These are phyloP conservation scores for Blennius ocellaris DNA, from an alignment of 2,113 vertebrate species.

Conservation along the genomic window DNA sequence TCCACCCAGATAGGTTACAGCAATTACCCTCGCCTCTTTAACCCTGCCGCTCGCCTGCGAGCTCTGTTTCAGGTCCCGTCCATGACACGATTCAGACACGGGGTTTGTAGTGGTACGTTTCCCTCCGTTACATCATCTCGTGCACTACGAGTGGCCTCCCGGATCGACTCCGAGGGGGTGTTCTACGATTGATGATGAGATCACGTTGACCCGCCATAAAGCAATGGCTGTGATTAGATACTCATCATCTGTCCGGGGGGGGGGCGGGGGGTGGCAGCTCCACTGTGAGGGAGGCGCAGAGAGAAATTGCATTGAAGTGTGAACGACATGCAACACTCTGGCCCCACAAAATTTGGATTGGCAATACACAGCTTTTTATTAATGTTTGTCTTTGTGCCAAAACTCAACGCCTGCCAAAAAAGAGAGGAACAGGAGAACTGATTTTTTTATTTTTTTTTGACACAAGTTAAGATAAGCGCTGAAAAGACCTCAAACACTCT, in stretches of 20 bases:
- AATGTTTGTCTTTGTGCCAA: conserved; percentile 34
- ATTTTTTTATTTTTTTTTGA: conserved; percentile 23
- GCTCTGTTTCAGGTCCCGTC: conserved; percentile 62
- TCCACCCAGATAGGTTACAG: conserved; percentile 77
- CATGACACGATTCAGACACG: conserved; percentile 1
- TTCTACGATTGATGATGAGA: background rate
- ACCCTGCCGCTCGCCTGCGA: conserved; percentile 58
- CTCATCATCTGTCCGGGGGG: background rate
- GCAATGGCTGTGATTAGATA: conserved; percentile 40
- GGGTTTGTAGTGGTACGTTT: conserved; percentile 50
- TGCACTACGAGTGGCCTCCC: conserved; percentile 7
- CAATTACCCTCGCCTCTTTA: conserved; percentile 80
- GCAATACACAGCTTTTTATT: conserved; percentile 31
- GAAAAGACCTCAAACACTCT: conserved; percentile 23
- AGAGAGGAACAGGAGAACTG: background rate
- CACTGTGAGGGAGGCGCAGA: conserved; percentile 1
- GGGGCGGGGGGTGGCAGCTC: background rate
- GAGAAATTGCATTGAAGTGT: conserved; percentile 33
- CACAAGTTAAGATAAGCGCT: conserved; percentile 24
- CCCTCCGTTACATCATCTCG: conserved; percentile 69
- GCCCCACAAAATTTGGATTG: conserved; percentile 20
- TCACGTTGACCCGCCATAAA: conserved; percentile 12
- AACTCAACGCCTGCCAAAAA: conserved; percentile 19
- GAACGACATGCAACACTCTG: conserved; percentile 6
- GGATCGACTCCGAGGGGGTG: background rate